phyloP scores from a whole-genome alignment of 2,888 invertebrate species.

The Cordilura impudica region DNA sequence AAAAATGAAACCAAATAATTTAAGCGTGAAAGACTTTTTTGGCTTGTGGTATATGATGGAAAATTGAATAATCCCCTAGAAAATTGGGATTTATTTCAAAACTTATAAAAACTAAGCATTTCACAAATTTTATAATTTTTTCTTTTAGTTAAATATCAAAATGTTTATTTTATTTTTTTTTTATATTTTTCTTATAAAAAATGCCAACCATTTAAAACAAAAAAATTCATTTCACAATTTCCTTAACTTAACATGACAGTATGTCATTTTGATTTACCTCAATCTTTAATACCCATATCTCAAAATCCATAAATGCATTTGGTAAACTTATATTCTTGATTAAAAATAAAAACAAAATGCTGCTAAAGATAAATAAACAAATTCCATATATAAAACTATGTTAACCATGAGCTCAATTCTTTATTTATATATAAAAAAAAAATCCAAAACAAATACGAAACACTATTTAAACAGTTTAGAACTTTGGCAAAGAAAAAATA shows the following conservation, averaged over 20 bases:
- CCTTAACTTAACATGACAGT: conserved; percentile 60
- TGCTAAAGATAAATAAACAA: conserved; percentile 54
- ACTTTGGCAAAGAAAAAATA: conserved; percentile 31
- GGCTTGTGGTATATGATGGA: no score
- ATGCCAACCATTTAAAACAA: conserved; percentile 47
- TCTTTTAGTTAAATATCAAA: no score
- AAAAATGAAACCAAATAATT: no score
- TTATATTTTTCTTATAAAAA: no score
- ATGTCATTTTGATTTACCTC: conserved; percentile 61
- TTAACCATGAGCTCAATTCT: conserved; percentile 63
- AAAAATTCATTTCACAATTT: conserved; percentile 61
- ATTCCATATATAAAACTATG: conserved; percentile 57
- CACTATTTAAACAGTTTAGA: conserved; percentile 50
- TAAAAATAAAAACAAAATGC: conserved; percentile 21
- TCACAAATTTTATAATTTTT: no score
- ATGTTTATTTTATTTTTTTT: no score
- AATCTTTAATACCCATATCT: conserved; percentile 53
- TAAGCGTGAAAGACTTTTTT: no score
- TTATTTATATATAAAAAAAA: conserved; percentile 34
- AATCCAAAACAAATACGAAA: conserved; percentile 3
- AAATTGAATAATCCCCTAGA: no score
- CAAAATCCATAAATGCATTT: conserved; percentile 44
- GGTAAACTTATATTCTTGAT: conserved; percentile 27
- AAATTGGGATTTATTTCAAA: no score
- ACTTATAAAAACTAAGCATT: no score